Evolutionary conservation across 2,113 vertebrate genomes (phyloP).

Genomic region (Capricornis sumatraensis): DNA sequence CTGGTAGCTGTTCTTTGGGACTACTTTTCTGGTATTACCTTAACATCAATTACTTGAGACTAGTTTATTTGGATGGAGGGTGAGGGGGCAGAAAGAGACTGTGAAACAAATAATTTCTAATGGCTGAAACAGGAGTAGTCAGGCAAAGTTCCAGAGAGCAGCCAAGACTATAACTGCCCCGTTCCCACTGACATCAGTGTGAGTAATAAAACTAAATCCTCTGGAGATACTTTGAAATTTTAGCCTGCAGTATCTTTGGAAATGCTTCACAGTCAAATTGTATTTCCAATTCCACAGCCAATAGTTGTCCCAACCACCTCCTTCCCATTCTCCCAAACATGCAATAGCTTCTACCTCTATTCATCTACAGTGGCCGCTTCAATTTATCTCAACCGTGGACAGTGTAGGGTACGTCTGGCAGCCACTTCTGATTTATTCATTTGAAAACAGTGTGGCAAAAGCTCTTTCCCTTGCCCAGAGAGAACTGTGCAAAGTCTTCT

Average conservation of each 20-base stretch:
- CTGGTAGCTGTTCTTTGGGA: not conserved
- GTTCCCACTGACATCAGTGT: not conserved
- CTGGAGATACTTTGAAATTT: constrained; percentile 45
- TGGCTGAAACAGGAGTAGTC: not conserved
- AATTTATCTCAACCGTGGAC: not conserved
- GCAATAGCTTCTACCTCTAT: not conserved
- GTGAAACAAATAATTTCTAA: constrained; percentile 32
- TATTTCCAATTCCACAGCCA: constrained; percentile 34
- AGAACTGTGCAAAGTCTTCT: not conserved
- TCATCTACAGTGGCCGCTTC: not conserved
- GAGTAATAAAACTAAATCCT: constrained; percentile 34
- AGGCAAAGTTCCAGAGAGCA: constrained; percentile 7
- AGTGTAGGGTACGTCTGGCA: not conserved
- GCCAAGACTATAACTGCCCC: not conserved
- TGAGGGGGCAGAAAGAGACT: not conserved
- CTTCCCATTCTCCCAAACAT: not conserved
- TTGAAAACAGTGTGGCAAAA: not conserved
- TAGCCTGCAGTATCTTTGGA: constrained; percentile 57
- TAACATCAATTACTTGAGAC: constrained; percentile 7
- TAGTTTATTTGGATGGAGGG: not conserved
- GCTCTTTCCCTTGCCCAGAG: not conserved
- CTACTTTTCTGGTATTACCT: not conserved
- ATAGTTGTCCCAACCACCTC: not conserved
- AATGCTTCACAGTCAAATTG: constrained; percentile 39
- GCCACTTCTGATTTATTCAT: not conserved